Evolutionary conservation across 2,113 vertebrate genomes (phyloP), one percentile per base, ranked within the genome.

Genomic region (Etia nguti): DNA sequence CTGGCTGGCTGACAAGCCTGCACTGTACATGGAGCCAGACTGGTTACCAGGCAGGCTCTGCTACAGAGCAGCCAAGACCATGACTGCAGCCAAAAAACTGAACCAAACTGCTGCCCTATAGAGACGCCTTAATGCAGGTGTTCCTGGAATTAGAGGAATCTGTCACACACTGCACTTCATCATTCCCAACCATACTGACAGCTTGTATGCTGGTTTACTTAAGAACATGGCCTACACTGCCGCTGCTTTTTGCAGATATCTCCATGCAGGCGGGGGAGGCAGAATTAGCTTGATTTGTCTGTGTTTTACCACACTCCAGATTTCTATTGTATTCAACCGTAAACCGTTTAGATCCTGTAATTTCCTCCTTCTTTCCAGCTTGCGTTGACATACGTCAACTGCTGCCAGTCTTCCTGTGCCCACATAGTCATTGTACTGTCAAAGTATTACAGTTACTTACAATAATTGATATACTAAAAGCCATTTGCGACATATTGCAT

Each of bases 41-140:
- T 88, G 82, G 95, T 95, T 94, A 94, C 92, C 92, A 94, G 94
- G 94, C 93, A 94, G 90, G 91, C 89, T 94, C 86, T 85, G 84
- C 92, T 48, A 83, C 86, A 88, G 62, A 81, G 68, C 48, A 85
- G 62, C 91, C 83, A 87, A 90, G 83, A 90, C 82, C 38, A 83
- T 7, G 36, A 43, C 26, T 62, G 50, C 84, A 83, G 91, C 89
- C 85, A 65, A 88, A 87, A 87, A 16, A 83, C 84, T 22, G 86
- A 93, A 50, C 56, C 81, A 75, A 84, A 75, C 73, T 77, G 73
- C 73, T 77, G 79, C 75, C 89, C 57, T 31, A 34, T 65, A 38
- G 79, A 89, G 55, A 88, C 12, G 26, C 89, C 90, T 79, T 86
- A 82, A 86, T 89, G 87, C 92, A 93, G 90, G 88, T 93, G 92